phyloP scores from a whole-genome alignment of 2,113 vertebrate genomes.

The Coracopsis vasa region DNA sequence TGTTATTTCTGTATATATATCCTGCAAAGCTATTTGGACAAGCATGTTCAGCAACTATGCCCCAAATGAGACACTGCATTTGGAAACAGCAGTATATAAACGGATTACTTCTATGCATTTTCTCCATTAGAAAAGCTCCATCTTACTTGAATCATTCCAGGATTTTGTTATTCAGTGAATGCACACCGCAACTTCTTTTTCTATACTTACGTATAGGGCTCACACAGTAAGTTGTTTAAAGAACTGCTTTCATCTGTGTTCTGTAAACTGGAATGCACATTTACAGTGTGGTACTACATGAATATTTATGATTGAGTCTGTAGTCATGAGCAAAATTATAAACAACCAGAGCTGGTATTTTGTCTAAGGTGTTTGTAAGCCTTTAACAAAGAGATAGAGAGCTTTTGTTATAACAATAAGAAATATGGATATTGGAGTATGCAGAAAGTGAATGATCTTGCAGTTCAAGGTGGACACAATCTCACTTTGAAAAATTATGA shows the following conservation, averaged over 20 bases:
- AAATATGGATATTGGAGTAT: not conserved
- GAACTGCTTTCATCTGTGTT: not conserved
- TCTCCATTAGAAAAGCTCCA: not conserved
- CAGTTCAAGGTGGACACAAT: not conserved
- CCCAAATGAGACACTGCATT: not conserved
- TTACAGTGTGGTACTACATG: not conserved
- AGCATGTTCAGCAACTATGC: not conserved
- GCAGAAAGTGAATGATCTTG: not conserved
- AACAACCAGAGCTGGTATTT: not conserved
- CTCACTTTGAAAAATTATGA: not conserved
- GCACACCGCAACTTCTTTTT: not conserved
- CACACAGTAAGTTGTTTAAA: not conserved
- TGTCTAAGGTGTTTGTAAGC: not conserved
- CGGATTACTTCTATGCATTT: not conserved
- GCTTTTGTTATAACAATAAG: not conserved
- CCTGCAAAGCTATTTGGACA: slow-evolving; percentile 3
- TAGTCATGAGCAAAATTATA: not conserved
- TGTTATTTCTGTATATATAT: slow-evolving; percentile 19
- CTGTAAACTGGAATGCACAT: not conserved
- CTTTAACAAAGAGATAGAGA: not conserved
- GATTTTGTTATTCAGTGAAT: not conserved
- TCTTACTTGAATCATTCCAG: not conserved
- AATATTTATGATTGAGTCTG: slow-evolving; percentile 3
- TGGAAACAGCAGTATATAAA: not conserved
- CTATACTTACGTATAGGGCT: not conserved